A percentile compares a stretch with the other conserved stretches of the same genome.
Evolutionary conservation across 1,140 invertebrate species (phyloP).

Genomic region (Sycophaga agraensis): DNA sequence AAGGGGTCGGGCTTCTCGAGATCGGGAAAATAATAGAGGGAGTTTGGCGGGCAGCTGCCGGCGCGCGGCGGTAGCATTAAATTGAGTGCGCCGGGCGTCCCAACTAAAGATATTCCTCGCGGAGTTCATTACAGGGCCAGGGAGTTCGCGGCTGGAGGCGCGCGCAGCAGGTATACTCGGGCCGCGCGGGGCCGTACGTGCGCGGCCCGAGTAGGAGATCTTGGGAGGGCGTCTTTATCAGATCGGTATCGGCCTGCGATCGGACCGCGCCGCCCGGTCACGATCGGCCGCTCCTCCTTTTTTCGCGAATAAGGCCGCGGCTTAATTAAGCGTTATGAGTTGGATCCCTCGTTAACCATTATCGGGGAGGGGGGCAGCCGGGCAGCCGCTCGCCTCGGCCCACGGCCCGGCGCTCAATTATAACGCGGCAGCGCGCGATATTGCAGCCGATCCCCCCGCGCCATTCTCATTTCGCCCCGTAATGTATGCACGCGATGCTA

Average conservation of each 20-base stretch:
- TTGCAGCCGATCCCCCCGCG: too few relatives aligned
- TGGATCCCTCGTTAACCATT: conserved; percentile 52
- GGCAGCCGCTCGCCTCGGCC: too few relatives aligned
- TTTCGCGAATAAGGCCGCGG: conserved; percentile 44
- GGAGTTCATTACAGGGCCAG: conserved; percentile 22
- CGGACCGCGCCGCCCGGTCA: conserved; percentile 55
- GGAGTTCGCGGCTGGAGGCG: background rate
- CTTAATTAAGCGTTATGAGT: conserved; percentile 61
- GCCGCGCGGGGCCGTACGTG: background rate
- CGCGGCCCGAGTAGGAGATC: too few relatives aligned
- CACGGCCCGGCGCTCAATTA: background rate
- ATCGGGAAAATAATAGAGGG: background rate
- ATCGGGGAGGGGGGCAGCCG: background rate
- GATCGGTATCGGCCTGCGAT: conserved; percentile 52
- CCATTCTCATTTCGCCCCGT: background rate
- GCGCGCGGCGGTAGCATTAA: background rate
- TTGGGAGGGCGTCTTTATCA: conserved; percentile 56
- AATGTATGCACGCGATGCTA: conserved; percentile 13
- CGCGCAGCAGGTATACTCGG: conserved; percentile 13
- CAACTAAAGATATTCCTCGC: background rate
- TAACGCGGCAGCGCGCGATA: background rate
- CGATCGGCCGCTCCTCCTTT: conserved; percentile 41
- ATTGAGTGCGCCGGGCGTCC: conserved; percentile 21
- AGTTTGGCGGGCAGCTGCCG: too few relatives aligned
- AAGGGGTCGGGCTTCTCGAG: background rate